phyloP scores from a whole-genome alignment of 2,113 vertebrate species.

The Heliornis fulica region DNA sequence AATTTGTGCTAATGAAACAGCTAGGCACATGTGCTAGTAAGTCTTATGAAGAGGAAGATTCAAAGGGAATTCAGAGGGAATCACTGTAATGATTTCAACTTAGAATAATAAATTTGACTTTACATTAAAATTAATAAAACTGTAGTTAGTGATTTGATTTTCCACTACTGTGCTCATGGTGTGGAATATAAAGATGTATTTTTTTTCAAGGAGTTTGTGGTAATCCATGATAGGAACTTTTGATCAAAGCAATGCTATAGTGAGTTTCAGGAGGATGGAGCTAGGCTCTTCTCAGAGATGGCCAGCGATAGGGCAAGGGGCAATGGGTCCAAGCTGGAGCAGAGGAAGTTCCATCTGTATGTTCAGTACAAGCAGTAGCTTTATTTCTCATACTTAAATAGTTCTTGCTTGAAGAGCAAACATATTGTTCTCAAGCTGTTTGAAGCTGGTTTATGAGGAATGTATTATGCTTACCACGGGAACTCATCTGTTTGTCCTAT shows the following conservation, averaged over 20 bases:
- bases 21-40: constrained; percentile 28
- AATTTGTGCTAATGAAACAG: constrained; percentile 62
- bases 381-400: neutral
- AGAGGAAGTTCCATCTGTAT: too few relatives aligned
- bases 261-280: too few relatives aligned
- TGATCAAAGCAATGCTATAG: neutral
- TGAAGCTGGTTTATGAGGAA: neutral
- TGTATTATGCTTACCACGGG: neutral
- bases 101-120: constrained; percentile 51
- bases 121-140: constrained; percentile 56
- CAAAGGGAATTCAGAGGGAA: constrained; percentile 29
- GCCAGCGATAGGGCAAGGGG: too few relatives aligned
- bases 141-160: constrained; percentile 30
- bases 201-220: neutral
- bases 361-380: neutral
- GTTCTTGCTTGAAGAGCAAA: neutral
- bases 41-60: neutral
- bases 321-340: too few relatives aligned
- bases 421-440: neutral
- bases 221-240: neutral
- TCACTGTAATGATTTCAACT: constrained; percentile 49
- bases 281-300: too few relatives aligned
- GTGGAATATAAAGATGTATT: neutral
- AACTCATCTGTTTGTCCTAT: neutral
- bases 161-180: neutral